phyloP scores from a whole-genome alignment of 2,797 vertebrate genomes.

The Sarcoramphus papa region DNA sequence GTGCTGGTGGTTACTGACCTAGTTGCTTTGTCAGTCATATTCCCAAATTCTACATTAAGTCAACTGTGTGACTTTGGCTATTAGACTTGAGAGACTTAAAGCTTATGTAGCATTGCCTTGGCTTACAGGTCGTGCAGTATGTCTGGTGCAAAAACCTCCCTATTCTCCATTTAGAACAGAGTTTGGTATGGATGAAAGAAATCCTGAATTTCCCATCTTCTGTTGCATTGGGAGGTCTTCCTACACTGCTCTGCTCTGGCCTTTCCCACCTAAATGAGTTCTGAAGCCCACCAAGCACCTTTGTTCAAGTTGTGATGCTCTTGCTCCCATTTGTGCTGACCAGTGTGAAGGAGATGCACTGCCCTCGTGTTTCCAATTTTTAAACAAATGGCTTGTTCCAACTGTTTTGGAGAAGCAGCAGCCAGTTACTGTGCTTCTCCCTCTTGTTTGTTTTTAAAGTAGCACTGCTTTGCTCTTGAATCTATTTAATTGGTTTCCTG shows the following conservation, averaged over 20 bases:
- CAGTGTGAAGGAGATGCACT: not conserved
- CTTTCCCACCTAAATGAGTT: not conserved
- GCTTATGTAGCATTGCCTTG: not conserved
- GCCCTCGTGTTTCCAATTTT: not conserved
- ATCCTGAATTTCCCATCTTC: not conserved
- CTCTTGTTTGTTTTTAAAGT: not conserved
- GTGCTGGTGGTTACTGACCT: not conserved
- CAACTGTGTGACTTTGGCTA: not conserved
- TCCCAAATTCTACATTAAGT: not conserved
- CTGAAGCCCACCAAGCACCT: not conserved
- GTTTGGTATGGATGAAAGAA: not conserved
- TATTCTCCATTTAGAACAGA: not conserved
- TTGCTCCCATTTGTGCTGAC: not conserved
- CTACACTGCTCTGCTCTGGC: not conserved
- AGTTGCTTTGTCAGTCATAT: not conserved
- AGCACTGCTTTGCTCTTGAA: not conserved
- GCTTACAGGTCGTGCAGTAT: not conserved
- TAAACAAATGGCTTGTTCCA: not conserved
- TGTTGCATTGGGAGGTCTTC: not conserved
- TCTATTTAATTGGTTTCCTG: conserved; percentile 11
- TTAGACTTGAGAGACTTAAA: not conserved
- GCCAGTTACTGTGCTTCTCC: not conserved
- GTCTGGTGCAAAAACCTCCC: not conserved
- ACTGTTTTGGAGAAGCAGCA: not conserved
- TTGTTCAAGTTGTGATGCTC: not conserved